Percentiles rank a stretch among this genome's conserved stretches.
These are phyloP conservation scores for Heliornis fulica DNA, from an alignment of 2,113 vertebrate species.

Conservation along the genomic window DNA sequence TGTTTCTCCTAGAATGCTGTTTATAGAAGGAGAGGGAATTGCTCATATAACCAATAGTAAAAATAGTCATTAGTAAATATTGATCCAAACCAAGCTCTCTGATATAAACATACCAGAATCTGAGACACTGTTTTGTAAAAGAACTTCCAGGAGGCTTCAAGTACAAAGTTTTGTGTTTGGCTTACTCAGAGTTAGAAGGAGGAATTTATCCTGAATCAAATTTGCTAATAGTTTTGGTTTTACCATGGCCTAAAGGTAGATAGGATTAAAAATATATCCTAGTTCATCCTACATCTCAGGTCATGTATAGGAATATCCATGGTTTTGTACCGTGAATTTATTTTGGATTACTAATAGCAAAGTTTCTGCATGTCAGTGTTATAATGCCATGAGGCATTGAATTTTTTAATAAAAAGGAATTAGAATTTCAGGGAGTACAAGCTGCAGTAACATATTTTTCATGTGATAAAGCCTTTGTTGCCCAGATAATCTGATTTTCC, in stretches of 20 bases:
- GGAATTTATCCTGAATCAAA: neutral
- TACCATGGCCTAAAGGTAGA: neutral
- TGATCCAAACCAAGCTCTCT: neutral
- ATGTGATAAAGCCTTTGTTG: neutral
- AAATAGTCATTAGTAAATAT: constrained; percentile 17
- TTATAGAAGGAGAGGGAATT: constrained; percentile 3
- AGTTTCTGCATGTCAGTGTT: neutral
- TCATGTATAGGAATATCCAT: no score
- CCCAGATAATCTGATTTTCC: neutral
- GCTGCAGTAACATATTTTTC: neutral
- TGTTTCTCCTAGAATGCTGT: neutral
- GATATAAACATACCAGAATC: neutral
- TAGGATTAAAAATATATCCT: neutral
- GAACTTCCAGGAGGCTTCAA: neutral
- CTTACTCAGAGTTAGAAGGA: neutral
- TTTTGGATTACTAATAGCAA: neutral
- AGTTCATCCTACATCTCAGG: neutral
- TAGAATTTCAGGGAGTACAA: neutral
- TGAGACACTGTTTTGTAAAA: neutral
- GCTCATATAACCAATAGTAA: neutral
- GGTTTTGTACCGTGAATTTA: neutral
- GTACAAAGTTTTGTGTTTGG: neutral
- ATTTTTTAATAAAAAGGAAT: neutral
- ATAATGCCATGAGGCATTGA: neutral
- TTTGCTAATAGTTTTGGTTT: neutral